These are phyloP conservation scores for Unio delphinus DNA, from an alignment of 2,888 invertebrate genomes.

Conservation along the genomic window DNA sequence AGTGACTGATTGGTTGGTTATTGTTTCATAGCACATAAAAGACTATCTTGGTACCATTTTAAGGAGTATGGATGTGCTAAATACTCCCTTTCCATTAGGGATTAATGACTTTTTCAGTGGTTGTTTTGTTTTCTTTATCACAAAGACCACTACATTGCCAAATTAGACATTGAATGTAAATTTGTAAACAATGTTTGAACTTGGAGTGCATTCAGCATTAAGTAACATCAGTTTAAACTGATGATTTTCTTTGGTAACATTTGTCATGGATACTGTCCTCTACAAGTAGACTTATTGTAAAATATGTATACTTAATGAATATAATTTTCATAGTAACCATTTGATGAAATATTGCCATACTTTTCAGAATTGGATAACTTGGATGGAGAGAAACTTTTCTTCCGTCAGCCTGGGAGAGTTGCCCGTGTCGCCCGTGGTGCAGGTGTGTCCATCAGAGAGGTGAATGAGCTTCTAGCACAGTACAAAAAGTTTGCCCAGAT, in stretches of 20 bases:
- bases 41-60: too few species aligned
- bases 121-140: too few species aligned
- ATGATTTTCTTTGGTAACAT: neutral
- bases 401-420: slow-evolving; percentile 88
- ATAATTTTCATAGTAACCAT: neutral
- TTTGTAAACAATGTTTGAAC: too few species aligned
- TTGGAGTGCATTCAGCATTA: neutral
- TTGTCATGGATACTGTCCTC: too few species aligned
- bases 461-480: slow-evolving; percentile 96
- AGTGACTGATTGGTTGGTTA: too few species aligned
- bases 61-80: too few species aligned
- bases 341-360: neutral
- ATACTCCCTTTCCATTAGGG: too few species aligned
- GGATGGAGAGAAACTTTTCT: slow-evolving; percentile 96
- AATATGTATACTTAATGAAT: neutral
- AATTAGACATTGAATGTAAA: too few species aligned
- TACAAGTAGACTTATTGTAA: neutral
- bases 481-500: slow-evolving; percentile 99
- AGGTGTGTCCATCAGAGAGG: slow-evolving; percentile 94
- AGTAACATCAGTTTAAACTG: neutral
- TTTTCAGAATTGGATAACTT: slow-evolving; percentile 90
- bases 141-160: too few species aligned
- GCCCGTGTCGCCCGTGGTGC: slow-evolving; percentile 92
- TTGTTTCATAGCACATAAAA: too few species aligned
- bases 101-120: too few species aligned